Evolutionary conservation across 2,113 vertebrate species (phyloP), one percentile per base, ranked within the genome.

Genomic region (Macaca nemestrina): DNA sequence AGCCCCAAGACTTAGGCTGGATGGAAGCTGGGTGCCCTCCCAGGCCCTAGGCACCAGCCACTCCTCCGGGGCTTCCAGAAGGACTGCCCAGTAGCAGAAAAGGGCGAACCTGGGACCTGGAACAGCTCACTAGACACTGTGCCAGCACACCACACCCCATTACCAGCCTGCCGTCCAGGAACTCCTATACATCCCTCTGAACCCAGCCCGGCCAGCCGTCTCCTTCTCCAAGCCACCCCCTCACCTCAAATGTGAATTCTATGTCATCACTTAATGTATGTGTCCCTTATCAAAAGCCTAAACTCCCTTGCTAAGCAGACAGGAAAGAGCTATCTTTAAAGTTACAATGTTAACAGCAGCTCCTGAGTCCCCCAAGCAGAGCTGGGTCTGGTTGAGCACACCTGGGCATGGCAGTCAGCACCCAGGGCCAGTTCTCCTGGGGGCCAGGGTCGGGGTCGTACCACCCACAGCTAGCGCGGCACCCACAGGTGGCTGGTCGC

Each of bases 261-360:
- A 40, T 22, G 4, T 3, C 13, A 11, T 3, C 72, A 5, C 13
- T 50, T 3, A 4, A 9, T 22, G 5, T 6, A 27, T 0, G 2
- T 4, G 80, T 20, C 35, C 73, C 73, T 57, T 3, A 0, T 0
- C 11, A 30, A 27, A 52, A 45, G 2, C 1, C 73, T 16, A 3
- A n/a, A 8, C 17, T 7, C 48, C 40, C 3, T 0, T 0, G 23
- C 6, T 1, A 1, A 18, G 14, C 45, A 23, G 30, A 61, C 59
- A 1, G 1, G 13, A 5, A 23, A 25, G 5, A 23, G 25, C 1
- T 3, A 0, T 3, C 1, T n/a, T 30, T n/a, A 22, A 57, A 16
- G 40, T 8, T 8, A 11, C 1, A 0, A 5, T 0, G 23, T 4
- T 1, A 20, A 14, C n/a, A 2, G 2, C 2, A 5, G 38, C 45